Evolutionary conservation across 2,888 invertebrate genomes (phyloP).

Genomic region (Troides aeacus): DNA sequence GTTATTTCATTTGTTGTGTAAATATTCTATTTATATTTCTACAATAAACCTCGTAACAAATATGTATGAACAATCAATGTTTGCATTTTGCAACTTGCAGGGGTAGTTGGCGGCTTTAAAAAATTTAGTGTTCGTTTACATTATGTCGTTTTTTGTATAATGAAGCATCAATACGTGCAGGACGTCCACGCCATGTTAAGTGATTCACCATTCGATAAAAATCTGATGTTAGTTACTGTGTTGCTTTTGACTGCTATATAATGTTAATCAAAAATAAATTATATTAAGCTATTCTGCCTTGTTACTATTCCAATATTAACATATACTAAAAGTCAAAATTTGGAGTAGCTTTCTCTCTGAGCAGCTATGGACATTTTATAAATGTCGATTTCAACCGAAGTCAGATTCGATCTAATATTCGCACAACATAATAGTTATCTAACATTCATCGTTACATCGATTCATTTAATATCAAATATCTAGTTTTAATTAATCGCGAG

Average conservation of each 20-base stretch:
- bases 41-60: no score
- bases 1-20: background rate
- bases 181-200: background rate
- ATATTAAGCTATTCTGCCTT: background rate
- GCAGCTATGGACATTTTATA: background rate
- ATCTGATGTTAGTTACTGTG: background rate
- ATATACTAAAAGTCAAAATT: background rate
- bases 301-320: background rate
- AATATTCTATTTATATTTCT: background rate
- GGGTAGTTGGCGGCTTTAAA: no score
- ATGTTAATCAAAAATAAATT: background rate
- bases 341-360: no score
- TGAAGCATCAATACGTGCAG: background rate
- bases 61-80: background rate
- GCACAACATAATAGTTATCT: background rate
- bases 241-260: no score
- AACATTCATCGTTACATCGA: background rate
- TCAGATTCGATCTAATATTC: background rate
- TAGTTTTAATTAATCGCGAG: slow-evolving; percentile 21
- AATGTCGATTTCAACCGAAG: background rate
- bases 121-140: no score
- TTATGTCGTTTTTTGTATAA: background rate
- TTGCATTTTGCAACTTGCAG: background rate
- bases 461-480: slow-evolving; percentile 15
- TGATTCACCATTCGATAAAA: background rate